These are phyloP conservation scores for Mionectes olivaceus DNA, from an alignment of 2,797 vertebrate genomes.

Conservation along the genomic window DNA sequence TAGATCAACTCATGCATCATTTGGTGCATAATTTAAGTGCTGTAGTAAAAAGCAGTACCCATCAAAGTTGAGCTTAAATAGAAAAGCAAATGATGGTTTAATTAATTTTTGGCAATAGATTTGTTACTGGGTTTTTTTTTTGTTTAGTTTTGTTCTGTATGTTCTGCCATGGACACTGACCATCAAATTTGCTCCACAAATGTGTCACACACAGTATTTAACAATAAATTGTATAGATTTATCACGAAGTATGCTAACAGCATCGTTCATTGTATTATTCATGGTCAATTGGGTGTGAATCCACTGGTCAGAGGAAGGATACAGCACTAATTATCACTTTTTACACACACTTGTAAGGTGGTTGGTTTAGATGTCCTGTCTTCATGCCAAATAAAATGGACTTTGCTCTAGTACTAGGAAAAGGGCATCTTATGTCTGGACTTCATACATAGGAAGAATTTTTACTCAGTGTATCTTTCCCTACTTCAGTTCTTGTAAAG, in stretches of 20 bases:
- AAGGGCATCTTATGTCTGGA: neutral
- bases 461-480: neutral
- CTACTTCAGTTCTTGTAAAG: neutral
- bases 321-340: neutral
- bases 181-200: neutral
- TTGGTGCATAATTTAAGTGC: constrained; percentile 12
- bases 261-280: constrained; percentile 6
- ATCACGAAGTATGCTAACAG: neutral
- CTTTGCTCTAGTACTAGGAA: neutral
- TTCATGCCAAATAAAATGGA: neutral
- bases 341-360: neutral
- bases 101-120: neutral
- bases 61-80: constrained; percentile 7
- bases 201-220: neutral
- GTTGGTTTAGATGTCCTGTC: neutral
- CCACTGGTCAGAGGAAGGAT: neutral
- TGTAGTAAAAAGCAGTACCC: constrained; percentile 21
- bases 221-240: constrained; percentile 9
- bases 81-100: neutral
- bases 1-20: neutral
- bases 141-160: neutral
- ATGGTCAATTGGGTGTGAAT: neutral
- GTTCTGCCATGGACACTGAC: neutral
- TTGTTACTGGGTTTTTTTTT: neutral
- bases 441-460: neutral